Evolutionary conservation across 2,888 invertebrate species (phyloP), one percentile per base, ranked within the genome.

Genomic region (Penaeus monodon): DNA sequence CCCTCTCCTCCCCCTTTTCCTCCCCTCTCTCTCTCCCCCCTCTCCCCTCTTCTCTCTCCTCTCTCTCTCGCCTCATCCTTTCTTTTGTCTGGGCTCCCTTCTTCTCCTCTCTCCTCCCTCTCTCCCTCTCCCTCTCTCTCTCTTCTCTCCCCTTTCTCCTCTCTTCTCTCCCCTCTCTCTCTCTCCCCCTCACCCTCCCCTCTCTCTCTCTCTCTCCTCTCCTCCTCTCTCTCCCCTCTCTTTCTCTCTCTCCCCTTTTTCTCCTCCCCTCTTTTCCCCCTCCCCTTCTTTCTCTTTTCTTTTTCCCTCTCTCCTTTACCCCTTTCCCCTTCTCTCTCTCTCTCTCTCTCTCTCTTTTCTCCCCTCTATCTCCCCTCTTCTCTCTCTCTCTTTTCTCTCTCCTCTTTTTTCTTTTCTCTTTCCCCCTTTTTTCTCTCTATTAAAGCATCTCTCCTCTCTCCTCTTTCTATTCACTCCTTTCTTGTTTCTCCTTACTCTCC

Each of bases 11-110:
- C 8, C 68, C 17, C 10, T 7, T 49, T 10, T 68, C 29, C 8
- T 6, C 7, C n/a, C 7, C 8, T 8, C 7, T 1, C 6, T 1
- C 10, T 17, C 10, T 7, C 10, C 8, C 6, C 17, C 3, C 17
- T 17, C 17, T 17, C 20, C 10, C 20, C 68, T 27, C 7, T 68
- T 1, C 8, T 17, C 17, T 6, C 8, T 1, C 8, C 68, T 68
- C 68, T 68, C 68, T 68, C 68, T 29, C 29, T 29, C 29, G 2
- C n/a, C 7, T 7, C 4, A 2, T 27, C 17, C 24, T 68, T 12
- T 68, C 68, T 27, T 12, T 68, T 12, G 4, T 12, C 12, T 12
- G 6, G 7, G n/a, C 7, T 7, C 7, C 14, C 7, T 7, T 14
- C 14, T 14, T 7, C 7, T 7, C 7, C 14, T 17, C 20, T 17